phyloP scores from a whole-genome alignment of 1,140 invertebrate genomes.

The Stenopsyche tienmushanensis region DNA sequence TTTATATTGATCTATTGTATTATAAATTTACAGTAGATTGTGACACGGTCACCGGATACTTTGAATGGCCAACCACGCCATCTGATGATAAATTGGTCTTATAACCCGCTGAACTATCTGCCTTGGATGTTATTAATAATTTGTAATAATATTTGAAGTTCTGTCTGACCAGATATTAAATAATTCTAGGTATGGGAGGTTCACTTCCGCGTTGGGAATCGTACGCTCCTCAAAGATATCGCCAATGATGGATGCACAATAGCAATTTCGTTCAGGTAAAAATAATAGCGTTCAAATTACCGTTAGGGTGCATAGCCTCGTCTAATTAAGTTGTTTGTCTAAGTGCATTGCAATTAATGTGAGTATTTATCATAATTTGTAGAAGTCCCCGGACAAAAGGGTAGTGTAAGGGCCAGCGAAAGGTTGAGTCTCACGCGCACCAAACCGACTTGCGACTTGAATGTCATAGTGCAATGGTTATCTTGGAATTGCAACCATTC shows the following conservation, averaged over 20 bases:
- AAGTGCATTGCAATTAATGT: slow-evolving; percentile 26
- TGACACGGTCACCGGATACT: too few relatives aligned
- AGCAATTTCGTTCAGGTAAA: not conserved
- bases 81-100: too few relatives aligned
- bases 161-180: too few relatives aligned
- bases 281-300: not conserved
- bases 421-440: slow-evolving; percentile 15
- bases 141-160: too few relatives aligned
- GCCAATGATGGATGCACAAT: not conserved
- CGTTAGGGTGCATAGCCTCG: slow-evolving; percentile 4
- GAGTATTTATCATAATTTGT: slow-evolving; percentile 29
- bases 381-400: not conserved
- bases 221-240: too few relatives aligned
- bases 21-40: too few relatives aligned
- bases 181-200: too few relatives aligned
- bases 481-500: slow-evolving; percentile 17
- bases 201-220: not conserved
- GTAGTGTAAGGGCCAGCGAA: slow-evolving; percentile 3
- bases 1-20: too few relatives aligned
- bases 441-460: not conserved
- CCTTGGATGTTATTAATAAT: too few relatives aligned
- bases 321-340: slow-evolving; percentile 29
- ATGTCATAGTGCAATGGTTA: slow-evolving; percentile 35
- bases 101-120: too few relatives aligned
- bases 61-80: too few relatives aligned